These are phyloP conservation scores for Cygnus olor DNA, from an alignment of 2,797 vertebrate genomes.

Conservation along the genomic window DNA sequence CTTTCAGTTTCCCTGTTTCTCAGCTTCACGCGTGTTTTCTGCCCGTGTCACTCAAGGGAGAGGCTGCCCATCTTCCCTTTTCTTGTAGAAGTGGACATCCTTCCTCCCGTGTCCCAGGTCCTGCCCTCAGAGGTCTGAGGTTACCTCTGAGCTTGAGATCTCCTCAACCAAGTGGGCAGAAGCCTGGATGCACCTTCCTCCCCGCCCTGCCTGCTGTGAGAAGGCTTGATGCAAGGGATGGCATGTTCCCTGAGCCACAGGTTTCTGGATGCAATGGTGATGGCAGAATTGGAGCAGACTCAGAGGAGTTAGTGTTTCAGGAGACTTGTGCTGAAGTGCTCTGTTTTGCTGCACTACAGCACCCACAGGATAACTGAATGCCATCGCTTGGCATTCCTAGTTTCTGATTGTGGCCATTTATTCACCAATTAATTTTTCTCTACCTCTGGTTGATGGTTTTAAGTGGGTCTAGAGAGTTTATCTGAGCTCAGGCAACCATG, in stretches of 20 bases:
- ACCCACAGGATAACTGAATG: not conserved
- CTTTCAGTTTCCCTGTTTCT: not conserved
- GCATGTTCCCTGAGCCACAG: not conserved
- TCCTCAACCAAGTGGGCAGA: not conserved
- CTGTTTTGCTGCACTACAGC: not conserved
- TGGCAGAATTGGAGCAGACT: not conserved
- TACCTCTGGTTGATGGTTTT: not conserved
- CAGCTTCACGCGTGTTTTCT: not conserved
- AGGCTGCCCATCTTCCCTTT: not conserved
- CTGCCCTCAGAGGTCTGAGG: not conserved
- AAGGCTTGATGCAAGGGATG: not conserved
- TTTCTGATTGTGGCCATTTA: not conserved
- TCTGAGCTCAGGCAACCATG: not conserved
- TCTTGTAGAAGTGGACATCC: not conserved
- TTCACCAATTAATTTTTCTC: not conserved
- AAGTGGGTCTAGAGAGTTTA: not conserved
- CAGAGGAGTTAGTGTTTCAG: not conserved
- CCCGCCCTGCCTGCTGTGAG: not conserved
- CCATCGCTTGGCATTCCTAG: not conserved
- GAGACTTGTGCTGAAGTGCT: not conserved
- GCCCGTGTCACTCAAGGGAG: not conserved
- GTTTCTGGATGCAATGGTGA: not conserved
- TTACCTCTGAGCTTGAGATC: not conserved
- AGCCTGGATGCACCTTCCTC: not conserved
- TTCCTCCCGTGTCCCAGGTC: not conserved